Conservation (phyloP, 2,888 invertebrate species). For the Acleris sparsana region DNA sequence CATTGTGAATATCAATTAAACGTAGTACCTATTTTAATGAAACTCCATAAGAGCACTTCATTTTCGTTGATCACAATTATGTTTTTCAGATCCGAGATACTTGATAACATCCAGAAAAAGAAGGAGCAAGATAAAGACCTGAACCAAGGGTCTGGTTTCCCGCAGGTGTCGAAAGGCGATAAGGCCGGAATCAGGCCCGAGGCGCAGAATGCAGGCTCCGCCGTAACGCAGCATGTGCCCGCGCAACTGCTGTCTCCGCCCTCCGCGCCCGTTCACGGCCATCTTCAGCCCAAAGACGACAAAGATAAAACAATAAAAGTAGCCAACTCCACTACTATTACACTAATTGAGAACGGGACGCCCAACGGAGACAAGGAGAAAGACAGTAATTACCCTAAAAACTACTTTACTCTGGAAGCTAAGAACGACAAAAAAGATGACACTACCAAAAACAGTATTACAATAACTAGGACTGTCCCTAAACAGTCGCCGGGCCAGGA, state of each 20-base stretch:
- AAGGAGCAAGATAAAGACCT: constrained; percentile 74
- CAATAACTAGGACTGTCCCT: constrained; percentile 72
- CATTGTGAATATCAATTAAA: too few relatives aligned
- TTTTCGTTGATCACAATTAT: constrained; percentile 5
- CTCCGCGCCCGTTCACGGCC: constrained; percentile 53
- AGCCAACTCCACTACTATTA: constrained; percentile 75
- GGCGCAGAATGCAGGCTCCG: constrained; percentile 55
- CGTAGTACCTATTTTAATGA: too few relatives aligned
- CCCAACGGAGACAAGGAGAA: constrained; percentile 72
- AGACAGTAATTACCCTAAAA: constrained; percentile 68
- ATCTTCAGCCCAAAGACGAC: constrained; percentile 65
- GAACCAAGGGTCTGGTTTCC: constrained; percentile 60
- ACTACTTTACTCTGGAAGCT: constrained; percentile 73
- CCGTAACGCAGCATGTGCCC: constrained; percentile 72
- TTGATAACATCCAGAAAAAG: constrained; percentile 84
- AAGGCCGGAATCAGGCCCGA: constrained; percentile 57
- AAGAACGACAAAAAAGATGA: constrained; percentile 79
- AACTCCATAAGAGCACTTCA: background rate
- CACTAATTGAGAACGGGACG: constrained; percentile 70
- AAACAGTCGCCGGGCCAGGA: constrained; percentile 68
- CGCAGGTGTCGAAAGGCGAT: constrained; percentile 61
- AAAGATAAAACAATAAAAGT: constrained; percentile 76
- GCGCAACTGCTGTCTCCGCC: constrained; percentile 67
- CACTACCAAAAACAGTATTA: constrained; percentile 78
- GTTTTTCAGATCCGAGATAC: constrained; percentile 84